phyloP scores from a whole-genome alignment of 2,113 vertebrate genomes.

The Telmatochromis brichardi region DNA sequence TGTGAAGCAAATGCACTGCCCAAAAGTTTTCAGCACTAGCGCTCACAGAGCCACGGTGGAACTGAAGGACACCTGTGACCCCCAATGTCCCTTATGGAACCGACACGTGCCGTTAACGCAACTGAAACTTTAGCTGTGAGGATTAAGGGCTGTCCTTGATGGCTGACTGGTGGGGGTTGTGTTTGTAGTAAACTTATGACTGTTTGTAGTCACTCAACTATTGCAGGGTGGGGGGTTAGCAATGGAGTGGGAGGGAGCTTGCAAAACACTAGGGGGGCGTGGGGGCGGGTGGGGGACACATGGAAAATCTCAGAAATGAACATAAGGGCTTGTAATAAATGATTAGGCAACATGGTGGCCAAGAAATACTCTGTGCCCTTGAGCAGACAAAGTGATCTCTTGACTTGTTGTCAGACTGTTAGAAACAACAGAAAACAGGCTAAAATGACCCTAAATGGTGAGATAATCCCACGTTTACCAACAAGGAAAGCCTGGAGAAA shows the following conservation, averaged over 20 bases:
- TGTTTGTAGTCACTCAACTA: constrained; percentile 51
- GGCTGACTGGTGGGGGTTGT: background rate
- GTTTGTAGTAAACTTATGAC: constrained; percentile 62
- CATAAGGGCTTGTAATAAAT: background rate
- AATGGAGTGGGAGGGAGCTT: background rate
- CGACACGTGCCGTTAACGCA: background rate
- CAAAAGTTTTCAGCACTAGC: background rate
- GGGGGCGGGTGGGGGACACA: fast-evolving
- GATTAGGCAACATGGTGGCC: background rate
- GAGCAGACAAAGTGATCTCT: background rate
- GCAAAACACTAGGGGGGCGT: background rate
- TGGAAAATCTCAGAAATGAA: background rate
- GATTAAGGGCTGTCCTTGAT: constrained; percentile 14
- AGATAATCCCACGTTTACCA: background rate
- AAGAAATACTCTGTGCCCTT: background rate
- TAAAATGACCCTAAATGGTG: background rate
- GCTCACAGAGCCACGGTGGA: background rate
- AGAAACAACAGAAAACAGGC: background rate
- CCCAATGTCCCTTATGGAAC: background rate
- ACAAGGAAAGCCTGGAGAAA: background rate
- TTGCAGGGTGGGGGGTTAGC: background rate
- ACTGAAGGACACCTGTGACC: constrained; percentile 6
- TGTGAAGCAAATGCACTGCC: background rate
- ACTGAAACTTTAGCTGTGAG: background rate
- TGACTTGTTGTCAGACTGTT: background rate